phyloP scores from a whole-genome alignment of 1,140 invertebrate genomes.

The Drosophila rhopaloa region DNA sequence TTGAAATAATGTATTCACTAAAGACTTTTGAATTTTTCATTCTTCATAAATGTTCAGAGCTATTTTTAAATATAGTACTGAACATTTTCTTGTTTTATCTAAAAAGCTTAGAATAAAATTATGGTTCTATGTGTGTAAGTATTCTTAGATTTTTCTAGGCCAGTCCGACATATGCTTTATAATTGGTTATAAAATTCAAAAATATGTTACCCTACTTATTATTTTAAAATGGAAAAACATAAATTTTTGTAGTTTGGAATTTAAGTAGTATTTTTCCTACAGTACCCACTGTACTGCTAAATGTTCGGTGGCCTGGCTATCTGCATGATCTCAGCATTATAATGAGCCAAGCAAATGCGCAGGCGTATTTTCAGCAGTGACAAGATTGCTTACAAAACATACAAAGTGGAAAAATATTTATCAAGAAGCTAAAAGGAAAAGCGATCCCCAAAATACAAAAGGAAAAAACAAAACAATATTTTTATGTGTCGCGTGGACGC shows the following conservation, averaged over 20 bases:
- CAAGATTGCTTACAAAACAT: slow-evolving; percentile 47
- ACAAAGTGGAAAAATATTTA: slow-evolving; percentile 49
- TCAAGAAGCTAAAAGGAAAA: slow-evolving; percentile 23
- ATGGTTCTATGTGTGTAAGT: too few relatives aligned
- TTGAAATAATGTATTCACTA: too few relatives aligned
- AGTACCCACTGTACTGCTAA: slow-evolving; percentile 11
- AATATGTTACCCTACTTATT: too few relatives aligned
- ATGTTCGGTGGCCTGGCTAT: slow-evolving; percentile 28
- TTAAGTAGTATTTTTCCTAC: background rate
- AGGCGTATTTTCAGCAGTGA: slow-evolving; percentile 49
- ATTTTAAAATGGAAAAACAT: too few relatives aligned
- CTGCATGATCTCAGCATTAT: slow-evolving; percentile 40
- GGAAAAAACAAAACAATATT: slow-evolving; percentile 40
- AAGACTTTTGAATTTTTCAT: too few relatives aligned
- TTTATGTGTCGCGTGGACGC: slow-evolving; percentile 35
- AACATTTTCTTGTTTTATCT: too few relatives aligned
- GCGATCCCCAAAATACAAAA: slow-evolving; percentile 9
- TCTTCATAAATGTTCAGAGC: too few relatives aligned
- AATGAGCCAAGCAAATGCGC: slow-evolving; percentile 42
- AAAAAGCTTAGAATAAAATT: too few relatives aligned
- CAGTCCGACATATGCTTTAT: too few relatives aligned
- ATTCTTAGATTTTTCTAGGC: too few relatives aligned
- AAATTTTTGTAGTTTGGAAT: background rate
- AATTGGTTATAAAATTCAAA: too few relatives aligned
- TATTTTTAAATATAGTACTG: background rate